Evolutionary conservation across 2,113 vertebrate species (phyloP), one percentile per base, ranked within the genome.

Genomic region (Pluvianellus socialis): DNA sequence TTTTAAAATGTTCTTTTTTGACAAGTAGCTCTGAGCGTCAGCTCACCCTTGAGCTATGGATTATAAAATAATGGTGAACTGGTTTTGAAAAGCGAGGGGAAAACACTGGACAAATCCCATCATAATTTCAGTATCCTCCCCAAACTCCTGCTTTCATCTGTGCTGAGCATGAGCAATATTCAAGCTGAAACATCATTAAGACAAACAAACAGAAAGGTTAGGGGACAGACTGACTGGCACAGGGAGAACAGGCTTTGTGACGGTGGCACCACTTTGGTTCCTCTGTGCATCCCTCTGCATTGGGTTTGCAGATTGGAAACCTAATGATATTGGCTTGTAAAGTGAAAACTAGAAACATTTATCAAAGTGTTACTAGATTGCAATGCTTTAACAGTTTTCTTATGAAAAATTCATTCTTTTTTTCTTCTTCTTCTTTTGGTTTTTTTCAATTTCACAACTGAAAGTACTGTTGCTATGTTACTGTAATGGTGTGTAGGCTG

Each of bases 401-500:
- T 87, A 84, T 21, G 58, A 90, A 88, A 92, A 92, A 79, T 77
- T 56, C 62, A 86, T 85, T 92, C 66, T 33, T 49, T 40, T 53
- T 62, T 62, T 40, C 49, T 62, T 62, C 67, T 62, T 76, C n/a
- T 63, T 65, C 70, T 10, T 32, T 40, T 44, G n/a, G 14, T 42
- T 83, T 86, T 79, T 88, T 90, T 52, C 19, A 70, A 92, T 71
- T 95, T 96, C 94, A 94, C 96, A 93, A 97, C 87, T 91, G 79
- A 90, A 97, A 95, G 91, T 91, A 94, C 93, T 95, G 97, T 97
- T 97, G 97, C 97, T 96, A 97, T 92, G 96, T 97, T 95, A 96
- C 97, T 96, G 87, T 83, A 82, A 87, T 97, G 94, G 93, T 96
- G 94, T 97, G 97, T 97, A 97, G 96, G 97, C 96, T 96, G 96